These are phyloP conservation scores for Philaethria dido DNA, from an alignment of 2,888 invertebrate genomes.

Conservation along the genomic window DNA sequence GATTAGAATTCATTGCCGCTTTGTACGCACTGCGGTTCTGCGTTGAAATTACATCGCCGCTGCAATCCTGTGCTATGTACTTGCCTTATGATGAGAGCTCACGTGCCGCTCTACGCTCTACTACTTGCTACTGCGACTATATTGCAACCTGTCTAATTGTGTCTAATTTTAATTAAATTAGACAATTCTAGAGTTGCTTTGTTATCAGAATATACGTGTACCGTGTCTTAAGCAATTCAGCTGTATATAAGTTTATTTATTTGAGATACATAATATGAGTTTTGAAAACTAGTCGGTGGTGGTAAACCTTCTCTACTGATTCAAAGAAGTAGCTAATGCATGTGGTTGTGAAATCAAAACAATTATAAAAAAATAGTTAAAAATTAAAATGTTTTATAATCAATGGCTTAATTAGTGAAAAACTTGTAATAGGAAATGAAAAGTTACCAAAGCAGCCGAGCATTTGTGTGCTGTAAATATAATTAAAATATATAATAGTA, in stretches of 20 bases:
- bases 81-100: conserved; percentile 13
- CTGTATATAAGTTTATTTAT: background rate
- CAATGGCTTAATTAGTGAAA: background rate
- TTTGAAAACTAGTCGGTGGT: too few species aligned
- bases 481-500: conserved; percentile 42
- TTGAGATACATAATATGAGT: background rate
- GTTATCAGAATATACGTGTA: background rate
- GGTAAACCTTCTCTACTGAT: too few species aligned
- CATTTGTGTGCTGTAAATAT: conserved; percentile 36
- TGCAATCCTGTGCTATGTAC: conserved; percentile 2
- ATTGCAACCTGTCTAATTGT: conserved; percentile 4
- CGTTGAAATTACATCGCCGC: conserved; percentile 34
- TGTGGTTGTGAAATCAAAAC: too few species aligned
- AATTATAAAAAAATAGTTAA: too few species aligned
- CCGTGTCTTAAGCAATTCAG: background rate
- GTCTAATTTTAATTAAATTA: conserved; percentile 11
- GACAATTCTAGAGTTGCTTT: background rate
- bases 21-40: conserved; percentile 43
- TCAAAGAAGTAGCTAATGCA: too few species aligned
- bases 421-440: conserved; percentile 5
- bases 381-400: background rate
- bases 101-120: conserved; percentile 1
- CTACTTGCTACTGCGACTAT: background rate
- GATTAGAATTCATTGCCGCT: conserved; percentile 48
- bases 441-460: conserved; percentile 9